These are phyloP conservation scores for Gastrophryne carolinensis DNA, from an alignment of 2,797 vertebrate species.

Conservation along the genomic window DNA sequence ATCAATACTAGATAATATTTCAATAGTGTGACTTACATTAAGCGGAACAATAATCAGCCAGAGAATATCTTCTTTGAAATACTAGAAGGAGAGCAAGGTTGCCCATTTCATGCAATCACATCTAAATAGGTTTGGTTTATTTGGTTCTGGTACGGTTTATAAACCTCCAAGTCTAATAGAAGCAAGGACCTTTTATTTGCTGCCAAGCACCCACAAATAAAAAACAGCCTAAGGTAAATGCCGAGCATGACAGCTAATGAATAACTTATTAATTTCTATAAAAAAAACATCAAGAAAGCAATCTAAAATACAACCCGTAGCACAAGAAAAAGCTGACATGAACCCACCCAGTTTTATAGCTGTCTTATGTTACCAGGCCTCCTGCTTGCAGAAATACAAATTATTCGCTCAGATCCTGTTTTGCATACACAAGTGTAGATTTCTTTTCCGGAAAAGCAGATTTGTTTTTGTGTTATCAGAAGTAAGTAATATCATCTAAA, in stretches of 20 bases:
- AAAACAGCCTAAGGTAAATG: conserved; percentile 15
- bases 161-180: conserved; percentile 12
- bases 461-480: no score
- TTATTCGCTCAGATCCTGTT: no score
- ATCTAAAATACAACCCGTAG: neutral
- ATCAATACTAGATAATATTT: neutral
- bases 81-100: neutral
- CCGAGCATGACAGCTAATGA: conserved; percentile 24
- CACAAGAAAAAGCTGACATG: neutral
- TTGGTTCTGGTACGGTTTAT: conserved; percentile 12
- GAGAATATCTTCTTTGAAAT: neutral
- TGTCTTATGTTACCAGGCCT: neutral
- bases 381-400: no score
- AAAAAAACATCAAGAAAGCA: conserved; percentile 10
- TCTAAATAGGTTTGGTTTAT: neutral
- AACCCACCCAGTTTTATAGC: conserved; percentile 23
- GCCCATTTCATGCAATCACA: neutral
- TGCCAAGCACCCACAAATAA: conserved; percentile 35
- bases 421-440: no score
- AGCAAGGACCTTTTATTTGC: conserved; percentile 18
- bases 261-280: conserved; percentile 47
- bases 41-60: neutral
- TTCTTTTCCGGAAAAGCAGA: no score
- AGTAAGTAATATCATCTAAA: no score
- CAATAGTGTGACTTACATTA: neutral